Base-by-base conservation (phyloP, 2,888 invertebrate species). In the Ophioninae sp. region DNA sequence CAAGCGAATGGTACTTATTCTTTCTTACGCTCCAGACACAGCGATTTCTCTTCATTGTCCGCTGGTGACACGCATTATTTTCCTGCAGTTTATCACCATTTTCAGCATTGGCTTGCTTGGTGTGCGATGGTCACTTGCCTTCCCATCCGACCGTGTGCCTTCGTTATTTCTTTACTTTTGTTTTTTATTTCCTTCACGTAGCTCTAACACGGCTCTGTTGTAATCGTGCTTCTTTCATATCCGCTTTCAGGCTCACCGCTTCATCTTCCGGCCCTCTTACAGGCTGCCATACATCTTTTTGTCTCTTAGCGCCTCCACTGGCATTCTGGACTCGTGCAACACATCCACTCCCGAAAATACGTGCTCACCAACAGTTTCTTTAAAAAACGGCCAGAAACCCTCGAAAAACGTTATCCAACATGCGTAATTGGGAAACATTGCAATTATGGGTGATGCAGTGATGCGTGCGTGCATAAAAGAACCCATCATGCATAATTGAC, bases 41-140 rank as follows among this genome's bases (percentile, higher is more conserved):
- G 73, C 88, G 86, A 90, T 89, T 89, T 89, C 85, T 90, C 89
- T 89, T 90, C 88, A 89, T 90, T 89, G 85, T 87, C 85, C 77
- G 30, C 37, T 74, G 68, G 82, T 81, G 85, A 87, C 87, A 87
- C 87, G 86, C 88, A 87, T 88, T 90, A 89, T 88, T 90, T 89
- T 85, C 84, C 85, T 82, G 88, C 87, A 87, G 85, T 89, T 89
- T 89, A 90, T 90, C 89, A 89, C 88, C 87, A 88, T 89, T 89
- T 86, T 82, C 87, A 81, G 73, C 64, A 82, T 79, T 77, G 73
- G 67, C 73, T 73, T 58, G 76, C 59, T 39, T 59, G 61, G 44
- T 76, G 72, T 68, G 72, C 30, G 79, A 72, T 81, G 81, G 81
- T 78, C 83, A 78, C 81, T 77, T 39, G 59, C 65, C 69, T 44